Conservation (phyloP, 2,888 invertebrate genomes). For the Spatulosminthurus flaviceps region DNA sequence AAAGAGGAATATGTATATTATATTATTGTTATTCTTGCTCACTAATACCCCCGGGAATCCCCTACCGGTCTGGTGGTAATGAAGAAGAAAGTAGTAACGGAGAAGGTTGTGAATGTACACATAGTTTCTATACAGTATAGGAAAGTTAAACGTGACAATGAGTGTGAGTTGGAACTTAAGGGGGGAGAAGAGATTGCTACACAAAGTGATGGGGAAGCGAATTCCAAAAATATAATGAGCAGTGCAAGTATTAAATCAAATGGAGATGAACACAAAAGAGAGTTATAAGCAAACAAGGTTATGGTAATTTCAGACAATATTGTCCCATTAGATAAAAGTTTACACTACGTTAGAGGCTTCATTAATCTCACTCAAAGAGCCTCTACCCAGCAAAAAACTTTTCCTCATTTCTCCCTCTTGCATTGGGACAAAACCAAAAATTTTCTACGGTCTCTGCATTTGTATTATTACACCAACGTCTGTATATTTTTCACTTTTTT, state of each 20-base stretch:
- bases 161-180: background rate
- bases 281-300: background rate
- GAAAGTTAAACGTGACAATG: background rate
- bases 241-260: background rate
- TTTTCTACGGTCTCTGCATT: background rate
- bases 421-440: background rate
- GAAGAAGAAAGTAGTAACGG: background rate
- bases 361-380: conserved; percentile 1
- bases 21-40: too few relatives aligned
- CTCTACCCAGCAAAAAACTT: background rate
- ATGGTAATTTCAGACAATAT: conserved; percentile 7
- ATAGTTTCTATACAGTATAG: background rate
- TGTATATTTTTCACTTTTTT: too few relatives aligned
- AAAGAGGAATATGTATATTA: too few relatives aligned
- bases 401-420: background rate
- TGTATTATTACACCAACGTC: background rate
- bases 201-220: background rate
- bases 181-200: background rate
- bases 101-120: background rate
- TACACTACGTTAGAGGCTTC: background rate
- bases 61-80: background rate
- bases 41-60: too few relatives aligned
- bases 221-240: background rate
- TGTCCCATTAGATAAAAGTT: conserved; percentile 1
- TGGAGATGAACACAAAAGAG: background rate